These are phyloP conservation scores for Alcis repandata DNA, from an alignment of 2,888 invertebrate genomes.

Conservation along the genomic window DNA sequence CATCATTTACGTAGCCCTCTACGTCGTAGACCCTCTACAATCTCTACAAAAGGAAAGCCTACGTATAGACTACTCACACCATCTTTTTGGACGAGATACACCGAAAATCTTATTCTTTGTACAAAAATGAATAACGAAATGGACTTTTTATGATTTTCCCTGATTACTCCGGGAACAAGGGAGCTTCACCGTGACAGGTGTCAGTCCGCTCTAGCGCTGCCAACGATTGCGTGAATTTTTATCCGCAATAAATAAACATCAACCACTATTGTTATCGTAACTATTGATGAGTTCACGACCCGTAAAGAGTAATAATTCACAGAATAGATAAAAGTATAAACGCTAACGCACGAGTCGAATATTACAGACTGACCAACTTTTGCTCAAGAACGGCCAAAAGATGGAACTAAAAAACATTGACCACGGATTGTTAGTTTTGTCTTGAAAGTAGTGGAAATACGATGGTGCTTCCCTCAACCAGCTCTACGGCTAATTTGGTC, in stretches of 20 bases:
- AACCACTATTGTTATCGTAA: not conserved
- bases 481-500: too few species aligned
- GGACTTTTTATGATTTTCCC: constrained; percentile 28
- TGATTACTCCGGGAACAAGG: constrained; percentile 37
- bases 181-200: constrained; percentile 36
- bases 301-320: too few species aligned
- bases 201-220: constrained; percentile 18
- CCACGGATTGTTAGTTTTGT: too few species aligned
- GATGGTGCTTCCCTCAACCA: too few species aligned
- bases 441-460: too few species aligned
- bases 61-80: not conserved
- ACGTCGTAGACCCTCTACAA: constrained; percentile 8
- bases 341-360: too few species aligned
- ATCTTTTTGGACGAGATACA: not conserved
- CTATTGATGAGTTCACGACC: not conserved
- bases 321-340: too few species aligned
- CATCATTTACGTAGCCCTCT: not conserved
- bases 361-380: too few species aligned
- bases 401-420: too few species aligned
- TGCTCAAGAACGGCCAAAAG: too few species aligned
- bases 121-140: constrained; percentile 14
- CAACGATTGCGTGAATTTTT: not conserved
- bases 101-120: not conserved
- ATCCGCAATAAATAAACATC: not conserved
- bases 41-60: not conserved